phyloP scores from a whole-genome alignment of 1,140 invertebrate species.

The Danaus plexippus region DNA sequence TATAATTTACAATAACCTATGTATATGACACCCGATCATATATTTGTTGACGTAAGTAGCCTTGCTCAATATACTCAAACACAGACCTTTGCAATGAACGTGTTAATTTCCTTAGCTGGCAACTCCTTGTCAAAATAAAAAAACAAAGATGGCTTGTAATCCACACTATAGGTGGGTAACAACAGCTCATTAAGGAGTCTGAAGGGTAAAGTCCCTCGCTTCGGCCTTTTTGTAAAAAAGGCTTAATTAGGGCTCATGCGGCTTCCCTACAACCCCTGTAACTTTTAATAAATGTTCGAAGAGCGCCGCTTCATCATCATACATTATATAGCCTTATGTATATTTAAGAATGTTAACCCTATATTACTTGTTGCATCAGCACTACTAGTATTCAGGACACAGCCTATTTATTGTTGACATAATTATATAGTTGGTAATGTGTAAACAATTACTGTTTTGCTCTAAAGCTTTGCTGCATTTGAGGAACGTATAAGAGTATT shows the following conservation, averaged over 20 bases:
- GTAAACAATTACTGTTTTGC: too few species aligned
- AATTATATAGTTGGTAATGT: too few species aligned
- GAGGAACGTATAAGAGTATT: too few species aligned
- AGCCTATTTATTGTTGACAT: too few species aligned
- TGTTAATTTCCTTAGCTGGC: slow-evolving; percentile 7
- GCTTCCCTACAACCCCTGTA: slow-evolving; percentile 66
- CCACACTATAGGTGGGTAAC: slow-evolving; percentile 45
- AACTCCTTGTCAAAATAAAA: slow-evolving; percentile 10
- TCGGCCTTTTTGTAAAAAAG: slow-evolving; percentile 65
- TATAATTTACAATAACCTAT: too few species aligned
- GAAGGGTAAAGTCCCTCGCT: slow-evolving; percentile 57
- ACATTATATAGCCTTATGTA: slow-evolving; percentile 20
- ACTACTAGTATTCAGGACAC: too few species aligned
- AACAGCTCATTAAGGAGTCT: slow-evolving; percentile 64
- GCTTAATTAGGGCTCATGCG: slow-evolving; percentile 69
- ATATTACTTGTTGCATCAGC: too few species aligned
- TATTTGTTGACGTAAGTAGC: too few species aligned
- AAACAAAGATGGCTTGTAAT: slow-evolving; percentile 25
- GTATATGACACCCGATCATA: too few species aligned
- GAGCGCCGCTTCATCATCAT: slow-evolving; percentile 40
- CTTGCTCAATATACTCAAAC: too few species aligned
- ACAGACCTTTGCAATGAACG: neutral
- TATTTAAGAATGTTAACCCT: slow-evolving; percentile 11
- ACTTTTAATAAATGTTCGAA: slow-evolving; percentile 70
- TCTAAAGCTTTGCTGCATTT: too few species aligned